Base-by-base conservation (phyloP, 2,113 vertebrate genomes). In the Pseudolaguvia tuberculata region DNA sequence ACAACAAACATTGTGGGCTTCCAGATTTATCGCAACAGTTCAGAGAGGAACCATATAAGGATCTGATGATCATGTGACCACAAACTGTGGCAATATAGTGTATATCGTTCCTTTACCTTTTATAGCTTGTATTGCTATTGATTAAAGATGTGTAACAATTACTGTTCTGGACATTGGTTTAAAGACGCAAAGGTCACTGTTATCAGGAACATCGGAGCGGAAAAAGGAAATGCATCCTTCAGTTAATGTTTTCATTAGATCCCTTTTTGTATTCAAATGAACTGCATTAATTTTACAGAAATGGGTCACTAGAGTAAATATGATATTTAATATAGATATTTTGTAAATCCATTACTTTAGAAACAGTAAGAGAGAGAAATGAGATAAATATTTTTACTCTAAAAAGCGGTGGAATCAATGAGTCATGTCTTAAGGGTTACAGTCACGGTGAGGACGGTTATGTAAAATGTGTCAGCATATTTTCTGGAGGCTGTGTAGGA, bases 181-280 rank as follows among this genome's bases (percentile, higher is more conserved):
- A 5, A 50, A 50, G 45, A 50, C 8, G 15, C 21, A 27, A 50
- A 67, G 23, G 63, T 50, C 23, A 27, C 23, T 6, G 8, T 23
- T 63, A 66, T 70, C 29, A 55, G 51, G 68, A 56, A 70, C 68
- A 70, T 70, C 21, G 12, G 31, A 56, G 23, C 56, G 52, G 21
- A 70, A 56, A 70, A 70, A 55, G 68, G 68, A 70, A 70, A 70
- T 70, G 50, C 7, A 1, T 70, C 51, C 67, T 51, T 70, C 50
- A 70, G 15, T 9, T 70, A 21, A 53, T 42, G 21, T 25, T 70
- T 70, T 70, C 27, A 42, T 5, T 42, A 39, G 52, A 70, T 70
- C 51, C 68, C n/a, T 23, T 67, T 65, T 61, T 67, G 39, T 42
- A 42, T 42, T 42, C 39, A 42, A 42, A 42, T 8, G 5, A 42